Conservation (phyloP, 2,113 vertebrate species). For the Cebidichthys violaceus region DNA sequence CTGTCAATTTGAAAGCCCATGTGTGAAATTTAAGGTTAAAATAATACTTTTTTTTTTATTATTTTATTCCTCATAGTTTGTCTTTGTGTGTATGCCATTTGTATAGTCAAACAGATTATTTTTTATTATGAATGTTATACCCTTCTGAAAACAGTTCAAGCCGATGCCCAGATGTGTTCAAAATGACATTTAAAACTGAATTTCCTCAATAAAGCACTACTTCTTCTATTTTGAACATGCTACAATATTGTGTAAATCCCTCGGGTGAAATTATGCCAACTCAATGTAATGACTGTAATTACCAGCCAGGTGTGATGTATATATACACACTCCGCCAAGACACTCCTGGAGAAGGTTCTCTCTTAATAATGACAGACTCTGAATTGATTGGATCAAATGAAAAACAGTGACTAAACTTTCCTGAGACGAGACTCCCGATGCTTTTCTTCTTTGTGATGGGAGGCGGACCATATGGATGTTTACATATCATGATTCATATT, state of each 20-base stretch:
- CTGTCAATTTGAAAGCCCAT: neutral
- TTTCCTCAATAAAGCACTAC: neutral
- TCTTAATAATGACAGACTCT: neutral
- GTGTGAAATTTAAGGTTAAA: neutral
- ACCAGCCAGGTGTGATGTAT: neutral
- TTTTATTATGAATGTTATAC: neutral
- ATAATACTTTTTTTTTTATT: neutral
- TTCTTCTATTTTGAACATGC: neutral
- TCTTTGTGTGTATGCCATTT: neutral
- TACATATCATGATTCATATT: slow-evolving; percentile 56
- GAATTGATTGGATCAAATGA: neutral
- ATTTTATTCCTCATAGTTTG: neutral
- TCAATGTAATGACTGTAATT: neutral
- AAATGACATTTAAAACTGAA: neutral
- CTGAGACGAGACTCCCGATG: slow-evolving; percentile 1
- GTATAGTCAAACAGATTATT: neutral
- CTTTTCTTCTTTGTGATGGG: slow-evolving; percentile 18
- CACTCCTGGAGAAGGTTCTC: neutral
- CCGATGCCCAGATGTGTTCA: neutral
- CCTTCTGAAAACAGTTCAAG: neutral
- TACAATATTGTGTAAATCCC: neutral
- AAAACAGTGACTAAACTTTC: slow-evolving; percentile 4
- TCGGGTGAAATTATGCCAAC: neutral
- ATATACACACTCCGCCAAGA: neutral
- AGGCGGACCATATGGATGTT: slow-evolving; percentile 62